Evolutionary conservation across 2,113 vertebrate species (phyloP).

Genomic region (Psittacula cyanocephala): DNA sequence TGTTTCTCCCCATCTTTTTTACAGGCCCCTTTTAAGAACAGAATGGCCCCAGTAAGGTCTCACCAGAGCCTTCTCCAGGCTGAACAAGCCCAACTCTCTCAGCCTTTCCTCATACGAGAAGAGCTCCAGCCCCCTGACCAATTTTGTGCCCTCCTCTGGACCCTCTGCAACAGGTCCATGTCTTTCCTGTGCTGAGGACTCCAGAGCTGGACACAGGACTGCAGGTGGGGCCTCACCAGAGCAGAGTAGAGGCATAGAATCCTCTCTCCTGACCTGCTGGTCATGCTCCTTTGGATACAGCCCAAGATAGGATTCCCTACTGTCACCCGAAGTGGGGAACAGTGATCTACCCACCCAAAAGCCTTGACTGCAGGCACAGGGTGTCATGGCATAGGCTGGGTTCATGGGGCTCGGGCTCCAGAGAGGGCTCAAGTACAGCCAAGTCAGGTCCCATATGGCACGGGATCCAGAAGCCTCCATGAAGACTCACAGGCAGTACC

Average conservation of each 20-base stretch:
- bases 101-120: not conserved
- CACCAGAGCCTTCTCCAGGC: not conserved
- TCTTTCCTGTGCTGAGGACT: not conserved
- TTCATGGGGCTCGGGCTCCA: not conserved
- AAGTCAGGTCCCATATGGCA: not conserved
- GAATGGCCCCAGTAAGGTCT: not conserved
- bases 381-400: not conserved
- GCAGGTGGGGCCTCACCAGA: not conserved
- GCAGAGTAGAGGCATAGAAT: not conserved
- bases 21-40: not conserved
- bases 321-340: not conserved
- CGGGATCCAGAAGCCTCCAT: not conserved
- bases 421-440: not conserved
- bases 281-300: not conserved
- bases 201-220: not conserved
- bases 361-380: fast-evolving
- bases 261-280: not conserved
- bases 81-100: not conserved
- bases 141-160: not conserved
- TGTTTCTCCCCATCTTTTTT: not conserved
- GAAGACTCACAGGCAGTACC: not conserved
- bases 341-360: not conserved
- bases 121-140: not conserved
- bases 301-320: not conserved
- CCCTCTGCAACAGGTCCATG: not conserved